Percentiles rank a stretch among this genome's conserved stretches.
phyloP scores from a whole-genome alignment of 35 echinoderm and acorn worm species.

The Hemicentrotus pulcherrimus region DNA sequence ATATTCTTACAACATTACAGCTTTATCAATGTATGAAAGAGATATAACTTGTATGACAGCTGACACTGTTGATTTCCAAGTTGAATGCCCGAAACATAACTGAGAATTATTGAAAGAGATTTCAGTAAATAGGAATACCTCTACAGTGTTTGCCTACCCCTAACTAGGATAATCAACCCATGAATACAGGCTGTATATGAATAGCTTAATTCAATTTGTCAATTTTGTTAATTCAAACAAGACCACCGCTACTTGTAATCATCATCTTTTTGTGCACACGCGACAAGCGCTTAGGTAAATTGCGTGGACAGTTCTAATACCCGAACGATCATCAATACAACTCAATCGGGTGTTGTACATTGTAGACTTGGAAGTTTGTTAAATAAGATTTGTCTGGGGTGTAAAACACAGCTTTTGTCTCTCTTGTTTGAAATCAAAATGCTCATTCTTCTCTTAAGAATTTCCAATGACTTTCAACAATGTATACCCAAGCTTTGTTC shows the following conservation, averaged over 20 bases:
- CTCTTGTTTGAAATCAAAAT: slow-evolving; percentile 22
- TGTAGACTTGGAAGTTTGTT: background rate
- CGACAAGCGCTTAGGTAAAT: slow-evolving; percentile 6
- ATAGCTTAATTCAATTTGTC: slow-evolving; percentile 19
- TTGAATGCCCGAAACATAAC: too few relatives aligned
- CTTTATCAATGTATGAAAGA: too few relatives aligned
- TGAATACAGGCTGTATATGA: background rate
- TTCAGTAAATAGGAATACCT: background rate
- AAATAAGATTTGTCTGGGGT: background rate
- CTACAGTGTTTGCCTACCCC: background rate
- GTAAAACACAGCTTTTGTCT: background rate
- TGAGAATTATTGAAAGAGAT: background rate
- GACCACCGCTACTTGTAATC: background rate
- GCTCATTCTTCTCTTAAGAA: slow-evolving; percentile 6
- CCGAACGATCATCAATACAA: background rate
- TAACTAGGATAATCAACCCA: background rate
- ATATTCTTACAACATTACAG: too few relatives aligned
- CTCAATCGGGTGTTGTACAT: background rate
- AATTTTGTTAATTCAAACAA: slow-evolving; percentile 12
- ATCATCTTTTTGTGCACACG: background rate
- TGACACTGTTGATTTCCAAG: too few relatives aligned
- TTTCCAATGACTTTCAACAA: slow-evolving; percentile 26
- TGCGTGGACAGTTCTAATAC: background rate
- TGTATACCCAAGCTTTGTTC: slow-evolving; percentile 15
- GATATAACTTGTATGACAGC: too few relatives aligned